Evolutionary conservation across 1,140 invertebrate species (phyloP), one percentile per base, ranked within the genome.

Genomic region (Drosophila quadrilineata): DNA sequence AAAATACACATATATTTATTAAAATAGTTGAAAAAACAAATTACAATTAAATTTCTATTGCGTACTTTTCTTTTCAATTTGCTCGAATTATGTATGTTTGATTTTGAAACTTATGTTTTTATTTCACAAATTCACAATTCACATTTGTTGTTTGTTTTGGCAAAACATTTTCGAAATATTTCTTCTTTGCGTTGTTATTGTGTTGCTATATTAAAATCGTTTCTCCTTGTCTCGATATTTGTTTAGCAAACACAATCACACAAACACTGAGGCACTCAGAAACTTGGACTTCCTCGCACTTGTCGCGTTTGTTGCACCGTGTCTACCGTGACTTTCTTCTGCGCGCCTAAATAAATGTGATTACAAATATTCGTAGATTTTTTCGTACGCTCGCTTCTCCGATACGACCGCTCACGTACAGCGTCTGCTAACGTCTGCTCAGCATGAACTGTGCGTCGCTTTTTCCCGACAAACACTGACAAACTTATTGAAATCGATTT

Each of bases 401-500:
- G 50, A 45, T 65, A 67, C 64, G 72, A 79, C 71, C 65, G 74
- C 41, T 79, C 75, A 56, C 75, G 56, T 66, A 57, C 66, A 60
- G 57, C 75, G 71, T 60, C 73, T 64, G 65, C 50, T 72, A 68
- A 62, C 75, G 75, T 76, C 73, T 75, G 71, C 53, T 36, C 6
- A 19, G 28, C 50, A 21, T 66, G 57, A 60, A 66, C 63, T 63
- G 65, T 63, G 65, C 65, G 57, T 72, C 59, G 76, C 75, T 67
- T 67, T 80, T 80, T 82, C 75, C 71, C 80, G 79, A 68, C 79
- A 85, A 85, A 85, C 79, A 85, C 79, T 67, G 71, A 68, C 79
- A 85, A 85, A 85, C 79, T 72, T 85, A 85, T 74, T 77, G 80
- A 73, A 76, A 85, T 82, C 76, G 80, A 86, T 79, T 85, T 79